Conservation (phyloP, 1,140 invertebrate species). For the Brachionus rubens region DNA sequence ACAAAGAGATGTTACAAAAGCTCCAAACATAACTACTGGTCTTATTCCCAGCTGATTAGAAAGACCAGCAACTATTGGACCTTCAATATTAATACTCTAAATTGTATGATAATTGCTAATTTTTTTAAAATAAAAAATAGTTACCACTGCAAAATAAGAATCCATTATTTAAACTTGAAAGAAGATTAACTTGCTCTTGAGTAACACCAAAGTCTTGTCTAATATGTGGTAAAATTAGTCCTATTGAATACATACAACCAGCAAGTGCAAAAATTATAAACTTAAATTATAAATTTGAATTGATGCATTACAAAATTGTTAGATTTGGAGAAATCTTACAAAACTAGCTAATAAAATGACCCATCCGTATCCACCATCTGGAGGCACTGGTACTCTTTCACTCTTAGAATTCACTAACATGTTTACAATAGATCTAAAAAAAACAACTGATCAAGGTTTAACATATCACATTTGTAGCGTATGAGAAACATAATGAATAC, state of each 20-base stretch:
- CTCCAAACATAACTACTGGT: constrained; percentile 77
- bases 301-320: not conserved
- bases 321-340: not conserved
- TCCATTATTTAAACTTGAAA: constrained; percentile 7
- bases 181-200: not conserved
- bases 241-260: constrained; percentile 12
- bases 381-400: too few relatives aligned
- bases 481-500: too few relatives aligned
- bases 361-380: constrained; percentile 43
- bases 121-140: too few relatives aligned
- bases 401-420: too few relatives aligned
- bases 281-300: not conserved
- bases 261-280: not conserved
- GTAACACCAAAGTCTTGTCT: not conserved
- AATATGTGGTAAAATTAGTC: not conserved
- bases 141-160: not conserved
- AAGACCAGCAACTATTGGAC: constrained; percentile 81
- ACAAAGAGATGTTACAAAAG: constrained; percentile 70
- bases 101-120: too few relatives aligned
- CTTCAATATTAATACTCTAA: too few relatives aligned
- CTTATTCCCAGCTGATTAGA: constrained; percentile 81
- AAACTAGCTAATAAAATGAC: not conserved
- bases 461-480: too few relatives aligned
- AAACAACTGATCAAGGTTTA: too few relatives aligned
- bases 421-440: too few relatives aligned